phyloP scores from a whole-genome alignment of 2,888 invertebrate genomes.

The Rhingia campestris region DNA sequence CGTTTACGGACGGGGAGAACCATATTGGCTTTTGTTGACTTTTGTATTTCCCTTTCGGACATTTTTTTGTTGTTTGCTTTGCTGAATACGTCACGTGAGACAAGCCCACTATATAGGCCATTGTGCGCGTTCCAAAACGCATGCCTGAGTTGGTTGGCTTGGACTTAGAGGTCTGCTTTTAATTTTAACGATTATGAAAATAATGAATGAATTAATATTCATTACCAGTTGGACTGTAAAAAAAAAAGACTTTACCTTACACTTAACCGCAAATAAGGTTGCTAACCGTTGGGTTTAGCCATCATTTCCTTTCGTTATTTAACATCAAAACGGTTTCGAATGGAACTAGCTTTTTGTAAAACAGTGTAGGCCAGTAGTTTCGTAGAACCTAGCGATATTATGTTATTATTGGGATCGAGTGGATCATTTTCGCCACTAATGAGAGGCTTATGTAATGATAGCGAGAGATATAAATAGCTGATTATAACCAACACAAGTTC shows the following conservation, averaged over 20 bases:
- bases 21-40: slow-evolving; percentile 34
- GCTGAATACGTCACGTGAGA: slow-evolving; percentile 23
- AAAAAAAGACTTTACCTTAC: slow-evolving; percentile 12
- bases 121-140: slow-evolving; percentile 16
- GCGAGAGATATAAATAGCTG: slow-evolving; percentile 32
- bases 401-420: slow-evolving; percentile 23
- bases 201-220: slow-evolving; percentile 53
- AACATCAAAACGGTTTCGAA: slow-evolving; percentile 39
- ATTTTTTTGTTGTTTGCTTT: background rate
- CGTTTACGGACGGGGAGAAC: background rate
- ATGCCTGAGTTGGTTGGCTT: slow-evolving; percentile 7
- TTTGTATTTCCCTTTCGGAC: background rate
- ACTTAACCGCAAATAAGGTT: slow-evolving; percentile 38
- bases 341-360: slow-evolving; percentile 7
- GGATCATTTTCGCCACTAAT: slow-evolving; percentile 48
- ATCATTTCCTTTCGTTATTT: slow-evolving; percentile 15
- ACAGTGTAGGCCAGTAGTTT: slow-evolving; percentile 17
- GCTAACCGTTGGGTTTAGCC: slow-evolving; percentile 19
- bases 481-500: slow-evolving; percentile 29
- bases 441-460: slow-evolving; percentile 50
- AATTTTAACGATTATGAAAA: slow-evolving; percentile 48
- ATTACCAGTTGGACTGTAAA: slow-evolving; percentile 18
- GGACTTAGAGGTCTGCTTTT: slow-evolving; percentile 15
- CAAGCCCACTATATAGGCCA: slow-evolving; percentile 38
- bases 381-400: slow-evolving; percentile 32